phyloP scores from a whole-genome alignment of 2,888 invertebrate species.

The Acrobasis consociella region DNA sequence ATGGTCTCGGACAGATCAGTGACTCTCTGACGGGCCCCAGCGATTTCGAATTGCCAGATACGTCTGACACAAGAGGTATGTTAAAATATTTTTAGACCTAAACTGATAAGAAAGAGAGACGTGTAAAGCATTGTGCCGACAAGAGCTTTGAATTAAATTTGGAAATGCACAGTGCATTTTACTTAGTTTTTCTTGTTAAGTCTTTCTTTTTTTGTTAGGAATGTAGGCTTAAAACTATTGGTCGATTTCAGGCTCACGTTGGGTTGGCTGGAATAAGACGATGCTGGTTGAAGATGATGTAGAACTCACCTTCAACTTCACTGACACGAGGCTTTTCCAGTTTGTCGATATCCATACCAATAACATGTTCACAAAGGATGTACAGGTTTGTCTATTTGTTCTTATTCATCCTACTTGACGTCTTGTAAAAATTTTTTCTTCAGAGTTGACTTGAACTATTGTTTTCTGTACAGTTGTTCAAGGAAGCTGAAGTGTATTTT shows the following conservation, averaged over 20 bases:
- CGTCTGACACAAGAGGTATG: slow-evolving; percentile 82
- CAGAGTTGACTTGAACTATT: not conserved
- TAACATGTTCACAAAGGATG: slow-evolving; percentile 90
- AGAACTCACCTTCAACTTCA: slow-evolving; percentile 92
- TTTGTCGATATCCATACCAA: slow-evolving; percentile 88
- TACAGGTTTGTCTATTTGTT: slow-evolving; percentile 81
- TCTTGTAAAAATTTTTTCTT: no score
- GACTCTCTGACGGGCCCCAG: slow-evolving; percentile 88
- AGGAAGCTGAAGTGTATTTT: slow-evolving; percentile 89
- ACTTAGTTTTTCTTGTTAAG: not conserved
- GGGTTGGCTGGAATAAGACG: slow-evolving; percentile 94
- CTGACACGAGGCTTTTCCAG: slow-evolving; percentile 87
- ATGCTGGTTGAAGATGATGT: slow-evolving; percentile 84
- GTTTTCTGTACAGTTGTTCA: slow-evolving; percentile 84
- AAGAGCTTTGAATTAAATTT: no score
- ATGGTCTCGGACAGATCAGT: slow-evolving; percentile 92
- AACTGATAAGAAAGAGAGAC: no score
- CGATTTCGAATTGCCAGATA: slow-evolving; percentile 84
- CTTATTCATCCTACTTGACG: no score
- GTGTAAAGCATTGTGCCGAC: no score
- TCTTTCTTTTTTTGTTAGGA: not conserved
- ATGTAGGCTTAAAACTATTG: not conserved
- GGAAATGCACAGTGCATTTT: no score
- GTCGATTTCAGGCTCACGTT: slow-evolving; percentile 81
- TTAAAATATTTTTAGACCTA: not conserved